Evolutionary conservation across 1,140 invertebrate genomes (phyloP).

Genomic region (Pararge aegeria): DNA sequence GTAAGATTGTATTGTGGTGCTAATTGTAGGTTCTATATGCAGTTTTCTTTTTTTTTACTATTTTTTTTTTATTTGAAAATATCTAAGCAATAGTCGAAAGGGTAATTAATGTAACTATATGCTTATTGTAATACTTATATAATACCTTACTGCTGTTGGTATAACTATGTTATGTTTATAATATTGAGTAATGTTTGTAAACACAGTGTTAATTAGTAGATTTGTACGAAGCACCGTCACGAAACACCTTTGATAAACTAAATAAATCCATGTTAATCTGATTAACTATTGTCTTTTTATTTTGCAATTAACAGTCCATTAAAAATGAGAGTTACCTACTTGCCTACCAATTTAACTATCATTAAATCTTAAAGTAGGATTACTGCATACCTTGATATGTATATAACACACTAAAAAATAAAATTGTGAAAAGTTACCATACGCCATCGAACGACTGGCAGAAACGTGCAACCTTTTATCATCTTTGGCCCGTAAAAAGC

Average conservation of each 20-base stretch:
- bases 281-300: slow-evolving; percentile 1
- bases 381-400: no score
- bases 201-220: slow-evolving; percentile 63
- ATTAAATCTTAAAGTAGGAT: no score
- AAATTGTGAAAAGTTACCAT: no score
- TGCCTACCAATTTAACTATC: no score
- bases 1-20: slow-evolving; percentile 37
- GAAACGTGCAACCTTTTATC: no score
- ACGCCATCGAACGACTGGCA: no score
- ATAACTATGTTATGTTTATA: slow-evolving; percentile 53
- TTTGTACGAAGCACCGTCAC: slow-evolving; percentile 63
- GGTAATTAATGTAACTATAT: slow-evolving; percentile 36
- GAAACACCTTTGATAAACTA: slow-evolving; percentile 68
- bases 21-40: slow-evolving; percentile 15
- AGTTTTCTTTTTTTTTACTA: background rate
- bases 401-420: no score
- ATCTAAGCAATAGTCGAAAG: slow-evolving; percentile 17
- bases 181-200: slow-evolving; percentile 49
- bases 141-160: slow-evolving; percentile 1
- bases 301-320: background rate
- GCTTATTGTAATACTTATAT: slow-evolving; percentile 40
- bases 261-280: slow-evolving; percentile 76
- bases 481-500: no score
- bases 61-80: slow-evolving; percentile 9
- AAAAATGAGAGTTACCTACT: no score